Evolutionary conservation across 92 coral and sea anemone genomes (phyloP), one percentile per base, ranked within the genome.

Genomic region (Ricordea florida): DNA sequence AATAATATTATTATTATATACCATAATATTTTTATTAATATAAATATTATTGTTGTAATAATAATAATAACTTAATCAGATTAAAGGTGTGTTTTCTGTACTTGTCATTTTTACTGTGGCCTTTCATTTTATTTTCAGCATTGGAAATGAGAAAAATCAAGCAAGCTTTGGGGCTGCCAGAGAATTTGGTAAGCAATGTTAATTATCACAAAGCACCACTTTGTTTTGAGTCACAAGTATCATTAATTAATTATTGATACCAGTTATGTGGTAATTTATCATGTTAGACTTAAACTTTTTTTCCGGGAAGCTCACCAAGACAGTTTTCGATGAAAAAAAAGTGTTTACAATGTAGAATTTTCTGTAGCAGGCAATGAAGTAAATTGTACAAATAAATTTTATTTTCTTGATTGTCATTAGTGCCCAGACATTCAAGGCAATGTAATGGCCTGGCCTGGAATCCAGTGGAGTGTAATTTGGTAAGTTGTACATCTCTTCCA

Each of bases 391-490:
- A 37, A 8, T 37, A 8, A n/a, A n/a, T 37, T n/a, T 52, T 13
- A 30, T 44, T 25, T 46, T 60, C 41, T 46, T 14, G n/a, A 14
- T 30, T 38, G 69, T 24, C 1, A 58, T n/a, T n/a, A 94, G 98
- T 94, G 52, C 98, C 98, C 3, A 89, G 83, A 35, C 98, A 94
- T 78, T 78, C 89, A 51, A 83, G 98, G 57, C 97, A 88, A 30
- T 94, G 98, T 64, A 91, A 94, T 64, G 81, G 87, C 33, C 78
- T 94, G 62, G 98, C 98, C 10, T 94, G 98, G 98, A 94, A 94
- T 55, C 97, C 98, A 15, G 90, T 91, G 26, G 73, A 90, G 67
- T 60, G 84, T 5, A 94, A 91, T 56, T 73, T 83, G 89, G 98
- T 94, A 65, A 79, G 81, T 51, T 27, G 5, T 34, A 9, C 0